Conservation (phyloP, 2,113 vertebrate species). For the Microcebus lehilahytsara region DNA sequence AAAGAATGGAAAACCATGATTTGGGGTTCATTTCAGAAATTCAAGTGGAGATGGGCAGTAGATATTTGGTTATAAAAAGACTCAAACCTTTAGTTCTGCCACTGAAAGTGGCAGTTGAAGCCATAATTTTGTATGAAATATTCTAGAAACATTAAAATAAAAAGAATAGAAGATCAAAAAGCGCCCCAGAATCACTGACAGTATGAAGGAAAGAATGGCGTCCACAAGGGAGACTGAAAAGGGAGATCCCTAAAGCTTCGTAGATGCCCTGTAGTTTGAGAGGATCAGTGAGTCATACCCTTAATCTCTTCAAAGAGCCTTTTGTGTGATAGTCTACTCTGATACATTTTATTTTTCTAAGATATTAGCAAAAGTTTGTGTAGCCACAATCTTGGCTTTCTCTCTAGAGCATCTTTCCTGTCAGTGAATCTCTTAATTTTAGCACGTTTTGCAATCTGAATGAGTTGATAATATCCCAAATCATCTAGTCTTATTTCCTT, state of each 20-base stretch:
- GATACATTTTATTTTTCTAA: not conserved
- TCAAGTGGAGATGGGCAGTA: not conserved
- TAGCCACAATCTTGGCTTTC: not conserved
- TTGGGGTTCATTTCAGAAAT: not conserved
- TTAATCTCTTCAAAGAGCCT: not conserved
- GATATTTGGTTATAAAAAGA: not conserved
- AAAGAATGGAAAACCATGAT: not conserved
- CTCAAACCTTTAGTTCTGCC: not conserved
- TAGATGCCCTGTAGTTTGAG: not conserved
- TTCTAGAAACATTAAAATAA: not conserved
- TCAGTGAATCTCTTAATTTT: not conserved
- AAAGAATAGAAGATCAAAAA: not conserved
- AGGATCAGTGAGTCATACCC: not conserved
- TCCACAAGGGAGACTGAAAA: not conserved
- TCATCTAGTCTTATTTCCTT: not conserved
- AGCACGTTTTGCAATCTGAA: not conserved
- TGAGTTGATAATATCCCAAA: not conserved
- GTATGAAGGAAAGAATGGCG: not conserved
- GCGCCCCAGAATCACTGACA: not conserved
- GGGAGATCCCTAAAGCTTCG: not conserved
- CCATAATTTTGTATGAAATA: not conserved
- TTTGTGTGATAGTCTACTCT: not conserved
- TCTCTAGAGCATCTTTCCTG: not conserved
- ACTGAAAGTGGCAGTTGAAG: not conserved
- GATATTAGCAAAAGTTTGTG: not conserved